Evolutionary conservation across 2,797 vertebrate species (phyloP).

Genomic region (Hydrolagus colliei): DNA sequence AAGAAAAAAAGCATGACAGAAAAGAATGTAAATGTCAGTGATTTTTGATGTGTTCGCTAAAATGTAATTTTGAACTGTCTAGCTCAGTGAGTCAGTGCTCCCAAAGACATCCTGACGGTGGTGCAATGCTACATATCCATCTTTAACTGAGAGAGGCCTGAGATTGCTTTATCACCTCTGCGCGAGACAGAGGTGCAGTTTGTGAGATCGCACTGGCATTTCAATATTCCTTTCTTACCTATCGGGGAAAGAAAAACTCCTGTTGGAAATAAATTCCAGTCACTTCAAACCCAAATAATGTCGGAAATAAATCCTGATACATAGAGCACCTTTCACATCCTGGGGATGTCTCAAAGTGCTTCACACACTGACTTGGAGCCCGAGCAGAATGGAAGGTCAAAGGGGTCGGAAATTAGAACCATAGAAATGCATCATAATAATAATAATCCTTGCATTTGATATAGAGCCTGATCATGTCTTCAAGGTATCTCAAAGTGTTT

Average conservation of each 20-base stretch:
- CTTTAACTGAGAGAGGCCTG: not conserved
- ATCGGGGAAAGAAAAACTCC: not conserved
- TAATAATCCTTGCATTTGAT: too few relatives aligned
- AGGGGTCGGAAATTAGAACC: too few relatives aligned
- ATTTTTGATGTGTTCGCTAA: not conserved
- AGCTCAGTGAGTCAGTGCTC: not conserved
- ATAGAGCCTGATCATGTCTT: too few relatives aligned
- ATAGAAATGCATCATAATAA: too few relatives aligned
- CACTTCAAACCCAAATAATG: not conserved
- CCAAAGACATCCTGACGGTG: not conserved
- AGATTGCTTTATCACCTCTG: not conserved
- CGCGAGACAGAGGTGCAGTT: not conserved
- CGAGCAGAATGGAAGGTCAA: too few relatives aligned
- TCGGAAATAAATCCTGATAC: not conserved
- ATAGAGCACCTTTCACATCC: not conserved
- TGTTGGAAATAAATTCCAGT: not conserved
- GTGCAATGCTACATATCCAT: not conserved
- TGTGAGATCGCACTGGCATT: not conserved
- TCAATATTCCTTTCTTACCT: not conserved
- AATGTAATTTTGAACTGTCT: not conserved
- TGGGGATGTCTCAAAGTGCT: too few relatives aligned
- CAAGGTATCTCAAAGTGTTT: too few relatives aligned
- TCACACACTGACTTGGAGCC: too few relatives aligned
- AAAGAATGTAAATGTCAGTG: not conserved
- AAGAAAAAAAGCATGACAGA: not conserved